A percentile compares a stretch with the other conserved stretches of the same genome.
Evolutionary conservation across 2,797 vertebrate species (phyloP).

Genomic region (Protonibea diacanthus): DNA sequence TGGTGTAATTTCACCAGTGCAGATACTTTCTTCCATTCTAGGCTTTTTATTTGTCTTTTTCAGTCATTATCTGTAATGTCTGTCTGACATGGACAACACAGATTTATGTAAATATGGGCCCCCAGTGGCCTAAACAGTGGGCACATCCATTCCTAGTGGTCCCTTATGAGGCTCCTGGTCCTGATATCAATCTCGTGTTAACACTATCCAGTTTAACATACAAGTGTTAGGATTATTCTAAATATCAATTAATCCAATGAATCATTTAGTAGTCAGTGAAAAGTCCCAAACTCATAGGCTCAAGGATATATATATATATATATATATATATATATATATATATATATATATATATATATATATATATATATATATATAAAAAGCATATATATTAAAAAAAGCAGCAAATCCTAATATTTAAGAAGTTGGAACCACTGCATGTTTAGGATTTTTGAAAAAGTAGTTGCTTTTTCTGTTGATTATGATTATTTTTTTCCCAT

Average conservation of each 20-base stretch:
- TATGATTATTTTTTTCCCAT: no score
- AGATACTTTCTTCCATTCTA: constrained; percentile 41
- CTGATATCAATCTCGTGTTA: constrained; percentile 5
- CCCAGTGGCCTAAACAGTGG: not conserved
- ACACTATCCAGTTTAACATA: not conserved
- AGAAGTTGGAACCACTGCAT: not conserved
- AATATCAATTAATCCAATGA: no score
- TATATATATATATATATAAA: no score
- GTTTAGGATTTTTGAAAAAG: not conserved
- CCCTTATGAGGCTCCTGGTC: not conserved
- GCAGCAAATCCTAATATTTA: no score
- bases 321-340: no score
- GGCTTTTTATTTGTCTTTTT: constrained; percentile 35
- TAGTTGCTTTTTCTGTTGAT: no score
- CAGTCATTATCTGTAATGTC: not conserved
- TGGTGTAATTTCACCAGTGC: constrained; percentile 30
- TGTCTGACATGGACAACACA: not conserved
- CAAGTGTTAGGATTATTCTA: not conserved
- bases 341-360: no score
- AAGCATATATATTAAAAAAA: no score
- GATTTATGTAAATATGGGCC: constrained; percentile 18
- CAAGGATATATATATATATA: no score
- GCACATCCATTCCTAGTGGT: not conserved
- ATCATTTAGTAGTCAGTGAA: no score
- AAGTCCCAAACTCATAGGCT: no score